Evolutionary conservation across 2,797 vertebrate species (phyloP), one percentile per base, ranked within the genome.

Genomic region (Eupleurogrammus muticus): DNA sequence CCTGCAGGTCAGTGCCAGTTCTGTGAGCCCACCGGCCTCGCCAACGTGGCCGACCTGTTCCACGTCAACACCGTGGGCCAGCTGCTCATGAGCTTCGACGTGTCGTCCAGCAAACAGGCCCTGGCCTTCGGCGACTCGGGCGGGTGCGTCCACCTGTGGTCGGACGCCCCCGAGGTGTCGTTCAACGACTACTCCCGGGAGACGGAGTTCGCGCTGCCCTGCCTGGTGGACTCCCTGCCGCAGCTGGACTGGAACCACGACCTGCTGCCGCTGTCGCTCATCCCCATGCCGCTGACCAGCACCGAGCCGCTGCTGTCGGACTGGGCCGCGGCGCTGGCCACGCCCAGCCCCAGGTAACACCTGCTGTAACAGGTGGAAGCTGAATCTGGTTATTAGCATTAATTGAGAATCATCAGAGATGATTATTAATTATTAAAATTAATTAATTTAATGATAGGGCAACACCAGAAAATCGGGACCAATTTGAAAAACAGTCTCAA

Each of bases 211-310:
- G 95, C 96, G 1, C 79, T 97, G 82, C 97, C 97, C 8, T 99
- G 97, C 77, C 91, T 97, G 0, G 97, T 99, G 90, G 97, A 99
- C 90, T 94, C 95, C 0, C 78, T 99, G 77, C 97, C 97, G 1
- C 96, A 98, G 87, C 84, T 99, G 86, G 97, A 99, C 86, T 99
- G 97, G 97, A 97, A 94, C 87, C 96, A 99, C 51, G 97, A 99
- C 79, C 93, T 99, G 62, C 84, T 98, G 88, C 98, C 98, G 0
- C 93, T 99, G 13, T 98, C 98, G 0, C 95, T 99, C 34, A 95
- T 98, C 80, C 97, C 98, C 0, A 95, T 96, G 83, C 97, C 96
- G 0, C 94, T 99, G 63, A 98, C 95, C 76, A 96, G 90, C 3
- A 80, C 93, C 0, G 97, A 99, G 66, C 47, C 93, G 0, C 86